Percentiles rank a stretch among this genome's conserved stretches.
These are phyloP conservation scores for Oriolus oriolus DNA, from an alignment of 2,113 vertebrate genomes.

Conservation along the genomic window DNA sequence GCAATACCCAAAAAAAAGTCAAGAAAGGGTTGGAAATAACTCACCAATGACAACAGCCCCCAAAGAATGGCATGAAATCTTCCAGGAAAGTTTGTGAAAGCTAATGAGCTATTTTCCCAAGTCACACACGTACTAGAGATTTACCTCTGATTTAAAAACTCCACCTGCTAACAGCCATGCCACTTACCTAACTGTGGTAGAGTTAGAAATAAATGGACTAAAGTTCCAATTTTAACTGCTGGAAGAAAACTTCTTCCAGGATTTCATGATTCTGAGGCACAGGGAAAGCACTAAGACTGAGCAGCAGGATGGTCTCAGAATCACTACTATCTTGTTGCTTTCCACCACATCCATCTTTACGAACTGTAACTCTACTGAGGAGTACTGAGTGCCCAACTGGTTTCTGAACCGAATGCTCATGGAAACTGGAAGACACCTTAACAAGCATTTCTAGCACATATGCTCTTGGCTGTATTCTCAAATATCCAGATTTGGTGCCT, in stretches of 20 bases:
- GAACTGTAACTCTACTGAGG: not conserved
- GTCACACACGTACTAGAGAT: not conserved
- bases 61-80: not conserved
- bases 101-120: not conserved
- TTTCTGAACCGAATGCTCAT: not conserved
- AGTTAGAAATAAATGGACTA: not conserved
- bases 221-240: not conserved
- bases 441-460: not conserved
- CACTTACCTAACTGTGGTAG: not conserved
- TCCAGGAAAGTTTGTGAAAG: not conserved
- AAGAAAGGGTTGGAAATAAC: not conserved
- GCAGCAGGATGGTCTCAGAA: not conserved
- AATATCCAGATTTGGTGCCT: not conserved
- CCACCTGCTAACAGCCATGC: not conserved
- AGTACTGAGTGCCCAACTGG: not conserved
- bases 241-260: not conserved
- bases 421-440: not conserved
- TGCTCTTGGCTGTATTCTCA: not conserved
- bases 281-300: not conserved
- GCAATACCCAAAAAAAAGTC: not conserved
- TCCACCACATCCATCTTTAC: not conserved
- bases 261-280: not conserved
- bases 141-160: not conserved
- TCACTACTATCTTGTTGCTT: not conserved
- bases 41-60: not conserved